Evolutionary conservation across 1,140 invertebrate genomes (phyloP), one percentile per base, ranked within the genome.

Genomic region (Anastatus disparis): DNA sequence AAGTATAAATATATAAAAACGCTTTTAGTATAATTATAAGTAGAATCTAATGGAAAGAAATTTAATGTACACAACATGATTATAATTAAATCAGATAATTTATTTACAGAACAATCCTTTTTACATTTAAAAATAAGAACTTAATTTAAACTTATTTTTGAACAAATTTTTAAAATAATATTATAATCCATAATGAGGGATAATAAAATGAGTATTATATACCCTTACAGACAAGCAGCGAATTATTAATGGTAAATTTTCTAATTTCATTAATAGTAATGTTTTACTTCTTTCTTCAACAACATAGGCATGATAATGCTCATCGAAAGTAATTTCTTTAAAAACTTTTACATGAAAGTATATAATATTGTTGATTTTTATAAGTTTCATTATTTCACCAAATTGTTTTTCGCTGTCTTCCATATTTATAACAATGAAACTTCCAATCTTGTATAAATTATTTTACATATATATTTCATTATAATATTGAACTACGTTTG

Each of bases 261-360:
- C 31, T 6, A 35, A 10, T 35, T 35, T 35, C 4, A 35, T 35
- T 10, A 35, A 35, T 35, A 6, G 31, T 35, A 10, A 35, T 10
- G 10, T 35, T 10, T 48, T 48, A 9, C 46, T 48, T 24, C 3
- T 48, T 48, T 48, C 2, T 9, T 48, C 46, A 17, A 24, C 20
- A 35, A 59, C n/a, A 59, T 65, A 65, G 13, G 62, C 27, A 38
- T 65, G 40, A 50, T n/a, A 65, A 31, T 65, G 62, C 2, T 35
- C 29, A 40, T 65, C 48, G 20, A 65, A 65, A 31, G 35, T 52
- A 8, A 65, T 24, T 35, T 65, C 62, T 52, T 65, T 12, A 15
- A 2, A 65, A 22, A 52, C 7, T 2, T 62, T 50, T 1, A 46
- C 2, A 27, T 48, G 0, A 48, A 62, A 46, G 20, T 29, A 62